These are phyloP conservation scores for Campaea margaritaria DNA, from an alignment of 2,888 invertebrate genomes.

Conservation along the genomic window DNA sequence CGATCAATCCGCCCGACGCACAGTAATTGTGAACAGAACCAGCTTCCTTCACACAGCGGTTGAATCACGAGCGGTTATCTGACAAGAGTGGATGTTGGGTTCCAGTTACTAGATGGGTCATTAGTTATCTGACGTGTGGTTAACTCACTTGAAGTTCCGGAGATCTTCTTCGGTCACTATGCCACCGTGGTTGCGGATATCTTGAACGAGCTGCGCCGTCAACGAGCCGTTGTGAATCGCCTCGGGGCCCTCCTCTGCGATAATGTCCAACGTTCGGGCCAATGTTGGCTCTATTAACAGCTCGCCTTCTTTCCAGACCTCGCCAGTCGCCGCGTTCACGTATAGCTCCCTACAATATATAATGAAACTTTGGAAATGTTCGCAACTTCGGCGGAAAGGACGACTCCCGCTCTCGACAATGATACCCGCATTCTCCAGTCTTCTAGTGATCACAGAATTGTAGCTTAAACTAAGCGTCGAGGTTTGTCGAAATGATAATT, in stretches of 20 bases:
- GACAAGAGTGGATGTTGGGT: too few relatives aligned
- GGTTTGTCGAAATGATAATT: too few relatives aligned
- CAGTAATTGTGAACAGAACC: too few relatives aligned
- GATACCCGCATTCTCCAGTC: too few relatives aligned
- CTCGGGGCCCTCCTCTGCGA: slow-evolving; percentile 88
- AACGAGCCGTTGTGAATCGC: slow-evolving; percentile 91
- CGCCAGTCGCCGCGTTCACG: slow-evolving; percentile 86
- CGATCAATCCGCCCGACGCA: too few relatives aligned
- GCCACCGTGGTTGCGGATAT: slow-evolving; percentile 89
- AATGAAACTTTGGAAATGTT: neutral
- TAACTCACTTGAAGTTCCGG: slow-evolving; percentile 86
- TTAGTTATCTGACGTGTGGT: too few relatives aligned
- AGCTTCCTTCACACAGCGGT: too few relatives aligned
- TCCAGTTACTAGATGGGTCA: too few relatives aligned
- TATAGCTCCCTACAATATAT: slow-evolving; percentile 77
- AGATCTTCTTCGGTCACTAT: slow-evolving; percentile 93
- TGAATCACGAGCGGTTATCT: neutral
- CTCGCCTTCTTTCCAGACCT: slow-evolving; percentile 87
- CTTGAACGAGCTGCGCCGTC: slow-evolving; percentile 87
- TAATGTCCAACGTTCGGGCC: slow-evolving; percentile 88
- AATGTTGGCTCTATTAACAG: slow-evolving; percentile 86
- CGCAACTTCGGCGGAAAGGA: too few relatives aligned
- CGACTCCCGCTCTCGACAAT: too few relatives aligned
- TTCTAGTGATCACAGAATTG: neutral
- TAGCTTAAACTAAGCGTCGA: too few relatives aligned